phyloP scores from a whole-genome alignment of 2,888 invertebrate genomes.

The Acleris laterana region DNA sequence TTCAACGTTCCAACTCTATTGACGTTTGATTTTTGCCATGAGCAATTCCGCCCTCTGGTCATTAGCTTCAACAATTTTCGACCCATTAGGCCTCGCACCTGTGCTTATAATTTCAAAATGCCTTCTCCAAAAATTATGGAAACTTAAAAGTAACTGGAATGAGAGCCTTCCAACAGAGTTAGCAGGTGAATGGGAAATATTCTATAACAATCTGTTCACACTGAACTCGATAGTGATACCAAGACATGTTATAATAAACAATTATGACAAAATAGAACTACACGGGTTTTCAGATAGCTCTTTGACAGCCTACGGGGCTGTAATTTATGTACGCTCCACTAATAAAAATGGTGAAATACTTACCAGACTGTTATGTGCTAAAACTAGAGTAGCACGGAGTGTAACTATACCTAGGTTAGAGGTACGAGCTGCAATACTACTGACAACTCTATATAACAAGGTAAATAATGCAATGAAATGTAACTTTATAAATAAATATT shows the following conservation, averaged over 20 bases:
- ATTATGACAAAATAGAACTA: slow-evolving; percentile 5
- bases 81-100: slow-evolving; percentile 3
- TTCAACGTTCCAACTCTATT: no score
- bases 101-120: slow-evolving; percentile 7
- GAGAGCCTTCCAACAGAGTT: background rate
- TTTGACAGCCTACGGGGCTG: slow-evolving; percentile 6
- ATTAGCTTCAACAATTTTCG: slow-evolving; percentile 4
- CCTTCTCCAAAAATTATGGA: slow-evolving; percentile 11
- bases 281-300: slow-evolving; percentile 21
- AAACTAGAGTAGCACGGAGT: slow-evolving; percentile 3
- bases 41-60: no score
- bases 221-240: slow-evolving; percentile 10
- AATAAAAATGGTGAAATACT: background rate
- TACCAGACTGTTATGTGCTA: slow-evolving; percentile 2
- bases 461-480: slow-evolving; percentile 3
- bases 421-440: background rate
- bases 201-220: slow-evolving; percentile 5
- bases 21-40: no score
- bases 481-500: background rate
- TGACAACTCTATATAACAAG: background rate
- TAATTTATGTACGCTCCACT: slow-evolving; percentile 6
- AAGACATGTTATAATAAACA: slow-evolving; percentile 8
- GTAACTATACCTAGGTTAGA: slow-evolving; percentile 10
- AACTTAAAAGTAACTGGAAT: slow-evolving; percentile 3
- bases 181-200: slow-evolving; percentile 1